A percentile compares a stretch with the other conserved stretches of the same genome.
Evolutionary conservation across 2,888 invertebrate genomes (phyloP).

Genomic region (Slavum lentiscoides): DNA sequence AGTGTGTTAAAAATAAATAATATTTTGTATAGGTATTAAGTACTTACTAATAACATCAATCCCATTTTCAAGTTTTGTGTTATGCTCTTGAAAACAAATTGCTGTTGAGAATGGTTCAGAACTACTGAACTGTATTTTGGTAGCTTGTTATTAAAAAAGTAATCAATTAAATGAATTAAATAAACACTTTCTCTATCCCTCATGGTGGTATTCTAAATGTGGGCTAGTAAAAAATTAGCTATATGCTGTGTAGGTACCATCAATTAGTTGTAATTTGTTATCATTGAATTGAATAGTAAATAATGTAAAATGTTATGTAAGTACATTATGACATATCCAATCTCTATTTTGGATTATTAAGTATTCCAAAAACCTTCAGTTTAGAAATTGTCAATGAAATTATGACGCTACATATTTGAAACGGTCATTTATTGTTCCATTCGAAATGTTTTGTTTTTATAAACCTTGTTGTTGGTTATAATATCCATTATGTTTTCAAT

Average conservation of each 20-base stretch:
- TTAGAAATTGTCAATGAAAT: neutral
- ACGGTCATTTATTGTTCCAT: neutral
- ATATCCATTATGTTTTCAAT: neutral
- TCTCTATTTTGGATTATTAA: neutral
- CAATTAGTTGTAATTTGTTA: constrained; percentile 10
- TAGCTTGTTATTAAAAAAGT: neutral
- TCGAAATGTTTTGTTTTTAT: neutral
- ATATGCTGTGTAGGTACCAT: neutral
- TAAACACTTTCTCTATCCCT: constrained; percentile 47
- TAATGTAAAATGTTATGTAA: constrained; percentile 4
- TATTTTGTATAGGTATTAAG: neutral
- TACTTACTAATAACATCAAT: constrained; percentile 39
- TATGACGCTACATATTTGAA: neutral
- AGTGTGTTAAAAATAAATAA: neutral
- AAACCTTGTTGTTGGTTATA: neutral
- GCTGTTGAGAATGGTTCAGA: neutral
- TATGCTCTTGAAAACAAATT: constrained; percentile 3
- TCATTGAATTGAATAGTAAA: constrained; percentile 7
- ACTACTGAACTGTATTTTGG: constrained; percentile 27
- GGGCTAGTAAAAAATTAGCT: constrained; percentile 27
- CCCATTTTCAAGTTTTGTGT: constrained; percentile 9
- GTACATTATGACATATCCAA: neutral
- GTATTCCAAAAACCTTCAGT: neutral
- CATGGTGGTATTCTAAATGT: constrained; percentile 40
- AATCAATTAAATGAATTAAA: constrained; percentile 16